Base-by-base conservation (phyloP, 2,888 invertebrate genomes). In the Drosophila borborema region DNA sequence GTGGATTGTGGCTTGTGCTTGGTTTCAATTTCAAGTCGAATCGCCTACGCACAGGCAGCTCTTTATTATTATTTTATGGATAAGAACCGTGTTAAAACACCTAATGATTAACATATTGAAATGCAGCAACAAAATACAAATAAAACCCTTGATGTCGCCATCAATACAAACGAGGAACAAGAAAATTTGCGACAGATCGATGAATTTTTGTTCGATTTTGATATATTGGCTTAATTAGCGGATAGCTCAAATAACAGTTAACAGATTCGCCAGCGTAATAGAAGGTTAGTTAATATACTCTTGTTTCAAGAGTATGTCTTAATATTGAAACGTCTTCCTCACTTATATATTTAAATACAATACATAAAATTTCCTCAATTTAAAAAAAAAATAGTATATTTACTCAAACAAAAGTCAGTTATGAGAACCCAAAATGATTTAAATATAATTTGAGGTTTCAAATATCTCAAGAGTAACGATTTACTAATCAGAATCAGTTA, bases 21-120 rank as follows among this genome's bases (percentile, higher is more conserved):
- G 34, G 61, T 54, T 71, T 77, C 55, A 51, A 64, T 71, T 72
- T 45, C 51, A 28, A 60, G 72, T 18, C 43, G 16, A 12, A 6
- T 74, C 79, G 63, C 79, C 79, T 81, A 71, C 78, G 78, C 78
- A n/a, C 64, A 71, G 56, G 74, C 79, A 70, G 45, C 67, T 77
- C 54, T 49, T 51, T 59, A n/a, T n/a, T n/a, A n/a, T 48, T 40
- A 31, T 59, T 48, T 40, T 23, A 40, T 53, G 64, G 6, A 31
- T 20, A 51, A n/a, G 68, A 60, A 48, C n/a, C 12, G 3, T 7
- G n/a, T 28, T 16, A 23, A 31, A 10, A 51, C 8, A 56, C 7
- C 23, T n/a, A 36, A 9, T 20, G 54, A 38, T 40, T 28, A 10
- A 12, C 54, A 55, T n/a, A 38, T 55, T n/a, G 28, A 5, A 41